Base-by-base conservation (phyloP, 2,113 vertebrate species). In the Brachionichthys hirsutus region DNA sequence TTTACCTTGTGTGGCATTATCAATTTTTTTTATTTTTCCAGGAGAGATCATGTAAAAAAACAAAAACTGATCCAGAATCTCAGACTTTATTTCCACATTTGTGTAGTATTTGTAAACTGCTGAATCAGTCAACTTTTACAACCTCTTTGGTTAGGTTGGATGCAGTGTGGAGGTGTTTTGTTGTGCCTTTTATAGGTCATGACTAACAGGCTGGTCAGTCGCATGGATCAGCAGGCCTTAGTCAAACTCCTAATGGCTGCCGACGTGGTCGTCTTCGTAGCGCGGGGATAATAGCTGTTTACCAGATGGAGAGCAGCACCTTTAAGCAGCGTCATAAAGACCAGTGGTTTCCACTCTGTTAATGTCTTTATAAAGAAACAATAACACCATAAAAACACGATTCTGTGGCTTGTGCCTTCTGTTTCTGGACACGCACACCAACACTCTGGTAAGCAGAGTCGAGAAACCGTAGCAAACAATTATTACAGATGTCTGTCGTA, bases 241-340 rank as follows among this genome's bases (percentile, higher is more conserved):
- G 41, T 54, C 8, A 41, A 67, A 68, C 71, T 67, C 70, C 70
- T 30, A 30, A 30, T 30, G 24, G 24, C 75, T 36, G 60, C 48
- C 51, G 60, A 59, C 72, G 73, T 61, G 62, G 62, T 49, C 12
- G 53, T 81, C 78, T 80, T 56, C 22, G 78, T 61, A 65, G 63
- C 80, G 77, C 77, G 72, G 41, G 78, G 72, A 73, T 89, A 89
- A 89, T 89, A 85, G 74, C 45, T 89, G 75, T 89, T 89, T 89
- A 86, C 82, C 61, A 62, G 68, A 61, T 14, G 14, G 54, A 15
- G 36, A 59, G 61, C 65, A 36, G 54, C 59, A 12, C 71, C 43
- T 81, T 78, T 80, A 81, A 83, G 74, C 9, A 16, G 52, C 61
- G 57, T 75, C 71, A 74, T 81, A 83, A 75, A 81, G 69, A 83